A percentile compares a stretch with the other conserved stretches of the same genome.
These are phyloP conservation scores for Dunckerocampus dactyliophorus DNA, from an alignment of 2,113 vertebrate genomes.

Conservation along the genomic window DNA sequence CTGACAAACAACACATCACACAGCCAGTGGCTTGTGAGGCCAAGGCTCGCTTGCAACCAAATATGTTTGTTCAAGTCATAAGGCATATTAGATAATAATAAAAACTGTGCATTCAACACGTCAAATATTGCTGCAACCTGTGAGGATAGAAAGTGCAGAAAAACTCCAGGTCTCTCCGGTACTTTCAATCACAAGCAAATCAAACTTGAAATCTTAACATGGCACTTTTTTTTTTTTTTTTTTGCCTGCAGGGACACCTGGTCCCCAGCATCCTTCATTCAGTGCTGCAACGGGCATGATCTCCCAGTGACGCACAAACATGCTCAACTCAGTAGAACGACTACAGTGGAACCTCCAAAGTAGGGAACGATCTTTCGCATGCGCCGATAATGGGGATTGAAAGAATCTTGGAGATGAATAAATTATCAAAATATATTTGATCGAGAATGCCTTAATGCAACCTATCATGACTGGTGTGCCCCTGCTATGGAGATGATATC, in stretches of 20 bases:
- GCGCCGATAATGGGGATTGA: too few species aligned
- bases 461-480: too few species aligned
- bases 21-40: conserved; percentile 2
- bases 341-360: background rate
- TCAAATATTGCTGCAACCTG: conserved; percentile 1
- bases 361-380: conserved; percentile 14
- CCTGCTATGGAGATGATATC: too few species aligned
- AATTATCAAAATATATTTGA: too few species aligned
- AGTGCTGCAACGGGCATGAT: background rate
- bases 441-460: too few species aligned
- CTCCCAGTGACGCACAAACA: background rate
- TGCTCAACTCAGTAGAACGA: background rate
- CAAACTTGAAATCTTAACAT: conserved; percentile 37
- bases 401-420: too few species aligned
- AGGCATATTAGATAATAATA: conserved; percentile 49
- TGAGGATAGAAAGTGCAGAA: background rate
- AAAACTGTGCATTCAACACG: background rate
- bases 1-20: conserved; percentile 6
- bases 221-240: conserved; percentile 48
- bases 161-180: background rate
- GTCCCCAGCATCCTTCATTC: conserved; percentile 10
- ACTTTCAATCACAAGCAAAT: conserved; percentile 1
- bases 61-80: conserved; percentile 20
- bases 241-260: background rate
- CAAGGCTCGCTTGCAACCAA: conserved; percentile 7